These are phyloP conservation scores for Stegophylla sp. DNA, from an alignment of 2,888 invertebrate genomes.

Conservation along the genomic window DNA sequence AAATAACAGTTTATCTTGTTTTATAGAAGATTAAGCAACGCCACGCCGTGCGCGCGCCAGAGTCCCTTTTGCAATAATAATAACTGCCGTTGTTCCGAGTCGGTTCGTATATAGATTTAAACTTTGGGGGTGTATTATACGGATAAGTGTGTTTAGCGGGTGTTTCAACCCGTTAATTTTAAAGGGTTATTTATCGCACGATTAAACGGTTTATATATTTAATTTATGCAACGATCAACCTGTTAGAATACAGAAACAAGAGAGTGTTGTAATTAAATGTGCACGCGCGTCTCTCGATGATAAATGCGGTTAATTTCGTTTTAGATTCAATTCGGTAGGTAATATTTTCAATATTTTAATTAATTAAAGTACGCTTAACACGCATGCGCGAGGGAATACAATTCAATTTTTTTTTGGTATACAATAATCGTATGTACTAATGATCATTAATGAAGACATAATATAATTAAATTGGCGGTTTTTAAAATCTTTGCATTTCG, in stretches of 20 bases:
- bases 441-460: neutral
- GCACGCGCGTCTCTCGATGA: neutral
- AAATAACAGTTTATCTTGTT: slow-evolving; percentile 45
- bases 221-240: slow-evolving; percentile 14
- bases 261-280: slow-evolving; percentile 36
- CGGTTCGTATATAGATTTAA: slow-evolving; percentile 21
- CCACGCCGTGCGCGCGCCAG: neutral
- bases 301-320: neutral
- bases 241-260: slow-evolving; percentile 1
- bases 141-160: slow-evolving; percentile 28
- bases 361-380: too few species aligned
- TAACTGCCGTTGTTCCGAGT: slow-evolving; percentile 18
- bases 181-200: slow-evolving; percentile 17
- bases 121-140: slow-evolving; percentile 38
- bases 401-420: too few species aligned
- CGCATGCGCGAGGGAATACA: too few species aligned
- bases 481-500: neutral
- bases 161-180: slow-evolving; percentile 37
- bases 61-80: slow-evolving; percentile 12
- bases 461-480: neutral
- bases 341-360: too few species aligned
- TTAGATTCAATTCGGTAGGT: neutral
- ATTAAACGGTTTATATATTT: slow-evolving; percentile 28
- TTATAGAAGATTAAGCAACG: slow-evolving; percentile 33
- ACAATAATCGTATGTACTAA: too few species aligned